Conservation (phyloP, 1,140 invertebrate genomes). For the Scaptomyza pallida region DNA sequence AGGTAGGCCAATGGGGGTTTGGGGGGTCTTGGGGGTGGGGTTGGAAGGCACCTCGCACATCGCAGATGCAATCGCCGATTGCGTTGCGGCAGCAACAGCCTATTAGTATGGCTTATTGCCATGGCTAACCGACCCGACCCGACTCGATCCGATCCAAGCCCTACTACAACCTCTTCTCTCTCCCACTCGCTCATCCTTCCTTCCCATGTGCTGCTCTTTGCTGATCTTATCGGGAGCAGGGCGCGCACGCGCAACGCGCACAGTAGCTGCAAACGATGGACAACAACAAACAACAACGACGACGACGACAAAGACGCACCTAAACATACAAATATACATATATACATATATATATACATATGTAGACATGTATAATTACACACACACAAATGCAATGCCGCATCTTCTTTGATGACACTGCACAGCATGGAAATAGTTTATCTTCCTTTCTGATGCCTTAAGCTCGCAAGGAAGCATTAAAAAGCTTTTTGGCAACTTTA, state of each 20-base stretch:
- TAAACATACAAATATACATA: slow-evolving; percentile 13
- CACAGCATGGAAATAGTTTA: slow-evolving; percentile 10
- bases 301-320: slow-evolving; percentile 32
- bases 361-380: slow-evolving; percentile 21
- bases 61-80: slow-evolving; percentile 40
- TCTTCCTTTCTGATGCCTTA: too few species aligned
- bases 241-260: slow-evolving; percentile 71
- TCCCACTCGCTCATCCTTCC: not conserved
- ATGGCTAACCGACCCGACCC: slow-evolving; percentile 39
- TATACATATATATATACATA: slow-evolving; percentile 12
- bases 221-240: slow-evolving; percentile 70
- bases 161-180: not conserved
- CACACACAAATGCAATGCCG: slow-evolving; percentile 48
- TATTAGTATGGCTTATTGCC: slow-evolving; percentile 81
- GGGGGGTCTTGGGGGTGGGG: too few species aligned
- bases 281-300: not conserved
- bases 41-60: too few species aligned
- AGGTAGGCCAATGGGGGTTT: slow-evolving; percentile 17
- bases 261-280: slow-evolving; percentile 25
- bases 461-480: too few species aligned
- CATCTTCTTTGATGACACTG: slow-evolving; percentile 56
- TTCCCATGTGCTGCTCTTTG: not conserved
- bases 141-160: slow-evolving; percentile 15
- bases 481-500: too few species aligned
- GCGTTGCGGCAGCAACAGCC: slow-evolving; percentile 54